Percentiles rank a stretch among this genome's conserved stretches.
phyloP scores from a whole-genome alignment of 1,140 invertebrate genomes.

The Carposina sasakii region DNA sequence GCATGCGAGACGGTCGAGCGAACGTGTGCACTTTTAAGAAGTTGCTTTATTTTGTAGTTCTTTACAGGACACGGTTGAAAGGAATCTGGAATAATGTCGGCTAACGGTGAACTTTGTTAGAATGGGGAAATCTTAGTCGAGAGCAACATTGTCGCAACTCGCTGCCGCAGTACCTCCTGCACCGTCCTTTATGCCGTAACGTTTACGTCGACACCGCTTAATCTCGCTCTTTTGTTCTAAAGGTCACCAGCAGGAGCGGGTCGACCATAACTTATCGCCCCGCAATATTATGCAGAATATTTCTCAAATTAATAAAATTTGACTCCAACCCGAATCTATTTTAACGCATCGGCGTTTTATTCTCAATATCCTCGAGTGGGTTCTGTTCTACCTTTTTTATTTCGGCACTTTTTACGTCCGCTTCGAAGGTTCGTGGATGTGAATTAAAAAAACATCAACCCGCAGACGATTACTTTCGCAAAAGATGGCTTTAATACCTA shows the following conservation, averaged over 20 bases:
- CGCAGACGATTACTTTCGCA: slow-evolving; percentile 18
- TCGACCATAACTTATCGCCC: slow-evolving; percentile 30
- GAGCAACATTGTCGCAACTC: not conserved
- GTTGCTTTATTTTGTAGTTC: slow-evolving; percentile 47
- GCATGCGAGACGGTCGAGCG: slow-evolving; percentile 41
- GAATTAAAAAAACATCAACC: slow-evolving; percentile 34
- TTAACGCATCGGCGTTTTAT: slow-evolving; percentile 24
- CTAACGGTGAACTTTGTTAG: slow-evolving; percentile 16
- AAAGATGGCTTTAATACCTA: too few species aligned
- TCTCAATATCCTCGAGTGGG: slow-evolving; percentile 18
- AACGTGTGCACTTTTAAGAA: slow-evolving; percentile 34
- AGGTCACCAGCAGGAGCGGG: slow-evolving; percentile 21
- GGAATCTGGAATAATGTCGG: slow-evolving; percentile 36
- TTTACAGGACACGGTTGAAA: slow-evolving; percentile 24
- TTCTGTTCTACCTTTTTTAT: slow-evolving; percentile 25
- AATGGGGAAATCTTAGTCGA: not conserved
- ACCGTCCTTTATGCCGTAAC: slow-evolving; percentile 4
- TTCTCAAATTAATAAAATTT: slow-evolving; percentile 30
- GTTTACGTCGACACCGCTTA: slow-evolving; percentile 24
- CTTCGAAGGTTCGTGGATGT: slow-evolving; percentile 22
- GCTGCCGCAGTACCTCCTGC: not conserved
- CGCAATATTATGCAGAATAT: slow-evolving; percentile 23
- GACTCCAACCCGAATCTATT: slow-evolving; percentile 18
- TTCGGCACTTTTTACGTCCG: slow-evolving; percentile 26
- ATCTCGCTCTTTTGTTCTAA: slow-evolving; percentile 33